phyloP scores from a whole-genome alignment of 2,797 vertebrate genomes.

The Numenius phaeopus region DNA sequence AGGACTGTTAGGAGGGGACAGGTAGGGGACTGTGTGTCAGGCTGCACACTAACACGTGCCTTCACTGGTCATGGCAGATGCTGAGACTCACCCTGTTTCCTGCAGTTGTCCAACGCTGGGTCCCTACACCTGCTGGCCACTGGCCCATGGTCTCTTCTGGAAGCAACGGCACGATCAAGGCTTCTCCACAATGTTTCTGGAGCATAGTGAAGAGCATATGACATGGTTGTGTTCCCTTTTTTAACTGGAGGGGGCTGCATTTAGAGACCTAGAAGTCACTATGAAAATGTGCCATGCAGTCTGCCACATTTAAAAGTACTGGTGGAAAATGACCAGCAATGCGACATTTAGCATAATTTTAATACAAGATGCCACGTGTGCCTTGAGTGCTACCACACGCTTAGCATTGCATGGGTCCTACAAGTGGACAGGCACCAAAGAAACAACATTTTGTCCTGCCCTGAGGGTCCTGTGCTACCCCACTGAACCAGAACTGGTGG shows the following conservation, averaged over 20 bases:
- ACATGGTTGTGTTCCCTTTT: background rate
- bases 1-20: background rate
- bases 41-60: background rate
- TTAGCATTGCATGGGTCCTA: background rate
- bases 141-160: background rate
- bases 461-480: background rate
- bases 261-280: background rate
- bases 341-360: background rate
- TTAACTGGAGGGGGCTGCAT: background rate
- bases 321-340: background rate
- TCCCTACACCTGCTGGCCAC: background rate
- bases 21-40: background rate
- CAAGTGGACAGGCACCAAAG: background rate
- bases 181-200: background rate
- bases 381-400: background rate
- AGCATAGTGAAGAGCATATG: background rate
- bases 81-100: background rate
- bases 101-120: background rate
- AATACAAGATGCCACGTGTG: accelerated
- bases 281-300: background rate
- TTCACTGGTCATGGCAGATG: background rate
- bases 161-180: background rate
- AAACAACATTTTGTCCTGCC: background rate
- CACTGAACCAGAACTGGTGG: background rate
- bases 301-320: background rate